These are phyloP conservation scores for Coreoperca whiteheadi DNA, from an alignment of 2,113 vertebrate genomes.

Conservation along the genomic window DNA sequence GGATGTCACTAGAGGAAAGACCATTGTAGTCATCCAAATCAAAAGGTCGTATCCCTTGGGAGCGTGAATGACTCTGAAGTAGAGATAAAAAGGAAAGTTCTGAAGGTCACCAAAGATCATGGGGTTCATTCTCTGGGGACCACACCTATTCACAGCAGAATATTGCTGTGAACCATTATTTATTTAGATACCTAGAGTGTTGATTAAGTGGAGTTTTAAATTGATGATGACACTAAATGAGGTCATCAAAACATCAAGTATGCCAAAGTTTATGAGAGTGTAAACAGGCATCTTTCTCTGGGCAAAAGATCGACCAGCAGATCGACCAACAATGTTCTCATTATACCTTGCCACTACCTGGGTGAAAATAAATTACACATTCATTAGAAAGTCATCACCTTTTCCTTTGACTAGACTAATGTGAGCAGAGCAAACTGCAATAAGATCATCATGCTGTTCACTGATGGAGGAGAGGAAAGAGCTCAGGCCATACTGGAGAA, in stretches of 20 bases:
- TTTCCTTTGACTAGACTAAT: slow-evolving; percentile 85
- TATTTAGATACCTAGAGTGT: neutral
- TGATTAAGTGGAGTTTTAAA: neutral
- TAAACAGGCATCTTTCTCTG: neutral
- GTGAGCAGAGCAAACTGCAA: slow-evolving; percentile 97
- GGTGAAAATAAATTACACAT: neutral
- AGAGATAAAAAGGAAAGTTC: neutral
- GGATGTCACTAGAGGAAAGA: neutral
- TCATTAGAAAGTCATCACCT: neutral
- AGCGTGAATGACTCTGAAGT: neutral
- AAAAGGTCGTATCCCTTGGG: neutral
- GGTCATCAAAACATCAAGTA: neutral
- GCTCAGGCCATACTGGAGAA: slow-evolving; percentile 93
- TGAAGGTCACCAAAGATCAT: neutral
- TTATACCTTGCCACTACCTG: neutral
- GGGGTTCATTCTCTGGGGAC: neutral
- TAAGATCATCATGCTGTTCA: slow-evolving; percentile 99
- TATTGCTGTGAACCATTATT: neutral
- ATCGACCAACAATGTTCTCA: neutral
- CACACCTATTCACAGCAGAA: neutral
- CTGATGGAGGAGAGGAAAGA: slow-evolving; percentile 97
- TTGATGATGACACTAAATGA: neutral
- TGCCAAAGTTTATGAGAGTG: neutral
- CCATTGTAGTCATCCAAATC: neutral
- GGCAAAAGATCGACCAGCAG: neutral